Conservation (phyloP, 1,140 invertebrate genomes). For the Sycophaga agraensis region DNA sequence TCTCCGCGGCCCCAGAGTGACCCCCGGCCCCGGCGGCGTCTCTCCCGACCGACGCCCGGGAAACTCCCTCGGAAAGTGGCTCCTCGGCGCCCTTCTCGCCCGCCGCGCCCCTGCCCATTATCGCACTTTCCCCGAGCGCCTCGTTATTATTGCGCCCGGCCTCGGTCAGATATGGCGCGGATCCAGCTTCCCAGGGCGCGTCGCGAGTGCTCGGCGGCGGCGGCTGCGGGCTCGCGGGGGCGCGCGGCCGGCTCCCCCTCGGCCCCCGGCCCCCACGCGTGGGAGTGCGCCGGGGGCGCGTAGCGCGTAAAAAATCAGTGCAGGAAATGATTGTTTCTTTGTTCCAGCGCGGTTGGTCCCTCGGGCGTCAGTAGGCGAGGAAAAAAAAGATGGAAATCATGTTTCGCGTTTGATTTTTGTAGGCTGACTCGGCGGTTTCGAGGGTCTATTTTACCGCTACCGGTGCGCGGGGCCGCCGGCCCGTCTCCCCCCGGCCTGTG, state of each 20-base stretch:
- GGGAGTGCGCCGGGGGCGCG: too few species aligned
- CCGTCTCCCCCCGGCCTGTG: background rate
- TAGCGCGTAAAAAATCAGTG: background rate
- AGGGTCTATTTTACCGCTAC: background rate
- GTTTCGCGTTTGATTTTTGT: constrained; percentile 8
- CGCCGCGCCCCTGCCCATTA: background rate
- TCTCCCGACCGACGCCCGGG: constrained; percentile 50
- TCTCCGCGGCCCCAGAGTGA: too few species aligned
- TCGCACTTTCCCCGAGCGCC: too few species aligned
- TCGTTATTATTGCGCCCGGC: too few species aligned
- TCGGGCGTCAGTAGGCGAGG: too few species aligned
- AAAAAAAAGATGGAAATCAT: constrained; percentile 6
- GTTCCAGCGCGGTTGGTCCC: too few species aligned
- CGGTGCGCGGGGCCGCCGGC: background rate
- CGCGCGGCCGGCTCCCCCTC: background rate
- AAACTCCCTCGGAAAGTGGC: background rate
- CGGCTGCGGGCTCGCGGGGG: too few species aligned
- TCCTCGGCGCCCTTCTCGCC: background rate
- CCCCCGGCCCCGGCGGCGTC: constrained; percentile 55
- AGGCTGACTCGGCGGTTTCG: constrained; percentile 6
- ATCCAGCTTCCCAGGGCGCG: too few species aligned
- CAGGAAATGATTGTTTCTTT: constrained; percentile 12
- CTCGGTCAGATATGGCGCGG: too few species aligned
- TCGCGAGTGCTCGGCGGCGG: too few species aligned
- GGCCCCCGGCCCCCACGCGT: too few species aligned